Base-by-base conservation (phyloP, 2,888 invertebrate species). In the Chymomyza caudatula region DNA sequence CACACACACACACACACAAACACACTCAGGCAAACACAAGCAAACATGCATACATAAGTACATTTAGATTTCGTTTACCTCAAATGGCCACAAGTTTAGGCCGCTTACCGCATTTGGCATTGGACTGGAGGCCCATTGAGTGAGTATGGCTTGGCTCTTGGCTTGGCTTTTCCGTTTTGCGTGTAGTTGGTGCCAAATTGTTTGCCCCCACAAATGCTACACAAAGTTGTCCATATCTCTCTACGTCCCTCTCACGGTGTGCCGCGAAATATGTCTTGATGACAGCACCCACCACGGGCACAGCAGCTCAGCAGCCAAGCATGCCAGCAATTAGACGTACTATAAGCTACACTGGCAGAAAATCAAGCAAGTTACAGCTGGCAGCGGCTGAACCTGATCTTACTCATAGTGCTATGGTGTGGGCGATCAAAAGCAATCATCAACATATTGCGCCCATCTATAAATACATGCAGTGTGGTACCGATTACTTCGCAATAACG, bases 201-300 rank as follows among this genome's bases (percentile, higher is more conserved):
- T 65, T 80, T 83, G 78, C 84, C 83, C 80, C 80, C 83, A 76
- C 79, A 77, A 79, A 77, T 74, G 69, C 37, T 37, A 37, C 37
- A 37, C 5, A 47, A 47, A 15, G 29, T 11, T 37, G 11, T 37
- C 11, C 29, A 37, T 37, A 37, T 37, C 11, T 37, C 11, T 37
- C 3, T 37, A 37, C 11, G 11, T 29, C 5, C 2, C 29, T 29
- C 8, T 29, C 8, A n/a, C n/a, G n/a, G n/a, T n/a, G n/a, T n/a
- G n/a, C n/a, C 4, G 6, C 29, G 8, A 29, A 29, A 29, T 8
- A 37, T 37, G 11, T 37, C 11, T 37, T 37, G 29, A 37, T 17
- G 44, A 47, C 44, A 47, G 44, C 44, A 47, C 44, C 44, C 44
- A 47, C 44, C 15, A 47, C 5, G n/a, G 44, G 11, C 11, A 37